Base-by-base conservation (phyloP, 2,113 vertebrate genomes). In the Serilophus lunatus region DNA sequence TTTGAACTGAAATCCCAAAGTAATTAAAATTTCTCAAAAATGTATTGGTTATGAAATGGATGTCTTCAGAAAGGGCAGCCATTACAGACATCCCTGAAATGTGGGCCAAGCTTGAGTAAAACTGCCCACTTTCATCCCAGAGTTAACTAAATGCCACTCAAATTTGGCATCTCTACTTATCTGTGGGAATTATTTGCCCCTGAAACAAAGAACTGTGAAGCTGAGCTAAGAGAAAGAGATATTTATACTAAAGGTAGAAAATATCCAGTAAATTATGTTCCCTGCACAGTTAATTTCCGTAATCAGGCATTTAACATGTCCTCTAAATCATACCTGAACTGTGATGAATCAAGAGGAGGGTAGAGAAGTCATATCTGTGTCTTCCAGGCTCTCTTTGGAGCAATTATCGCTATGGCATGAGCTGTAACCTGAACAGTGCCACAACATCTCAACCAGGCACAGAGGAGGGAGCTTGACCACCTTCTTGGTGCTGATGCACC, bases 131-230 rank as follows among this genome's bases (percentile, higher is more conserved):
- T 71, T 84, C 53, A 71, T 49, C 15, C 31, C 49, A 47, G 40
- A 38, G 25, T 63, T 68, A 82, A 15, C 47, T 74, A 24, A 14
- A 18, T 42, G 14, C 7, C 31, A 3, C 36, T 6, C 36, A 45
- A 57, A 68, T 65, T 9, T 53, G 40, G 11, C 26, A 65, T 83
- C 33, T 72, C 57, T 63, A 29, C 38, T 83, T 70, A 66, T 59
- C 72, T 93, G 22, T 50, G 22, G 87, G 49, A 88, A 45, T 36
- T 49, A 40, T 77, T 86, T 94, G 23, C 14, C 54, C n/a, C 57
- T 69, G 44, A 91, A 82, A 49, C 82, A 60, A 82, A 78, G 26
- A 92, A 49, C 51, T 28, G 31, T 49, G n/a, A 90, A 72, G 28
- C 36, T 76, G 28, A 87, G 24, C 74, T 79, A 33, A 77, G 24